phyloP scores from a whole-genome alignment of 2,888 invertebrate species.

The Temnothorax rugatulus region DNA sequence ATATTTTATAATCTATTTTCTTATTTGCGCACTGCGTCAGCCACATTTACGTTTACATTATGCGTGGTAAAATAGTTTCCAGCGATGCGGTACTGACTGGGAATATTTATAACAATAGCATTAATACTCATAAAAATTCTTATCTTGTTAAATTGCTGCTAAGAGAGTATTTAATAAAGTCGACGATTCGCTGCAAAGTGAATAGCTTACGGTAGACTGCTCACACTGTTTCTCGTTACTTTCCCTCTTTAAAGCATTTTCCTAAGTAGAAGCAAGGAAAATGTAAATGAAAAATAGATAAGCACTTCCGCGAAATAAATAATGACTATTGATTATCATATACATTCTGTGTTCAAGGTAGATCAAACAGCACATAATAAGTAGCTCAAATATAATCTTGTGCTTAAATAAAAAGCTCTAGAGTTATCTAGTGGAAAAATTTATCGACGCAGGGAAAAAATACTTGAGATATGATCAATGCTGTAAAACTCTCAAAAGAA shows the following conservation, averaged over 20 bases:
- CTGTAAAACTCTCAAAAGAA: background rate
- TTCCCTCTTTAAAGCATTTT: conserved; percentile 1
- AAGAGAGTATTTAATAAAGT: background rate
- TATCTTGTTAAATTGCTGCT: background rate
- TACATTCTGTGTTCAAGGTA: background rate
- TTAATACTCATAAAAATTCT: conserved; percentile 1
- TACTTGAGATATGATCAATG: background rate
- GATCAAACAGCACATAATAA: background rate
- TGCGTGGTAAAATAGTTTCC: background rate
- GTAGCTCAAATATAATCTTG: conserved; percentile 1
- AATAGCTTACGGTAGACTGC: background rate
- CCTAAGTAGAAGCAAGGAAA: background rate
- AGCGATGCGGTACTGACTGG: background rate
- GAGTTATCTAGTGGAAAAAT: background rate
- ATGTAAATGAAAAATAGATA: conserved; percentile 14
- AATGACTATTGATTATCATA: background rate
- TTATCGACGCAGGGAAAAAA: background rate
- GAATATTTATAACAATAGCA: background rate
- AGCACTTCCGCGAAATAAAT: background rate
- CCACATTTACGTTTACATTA: background rate
- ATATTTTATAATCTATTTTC: background rate
- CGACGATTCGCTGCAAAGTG: background rate
- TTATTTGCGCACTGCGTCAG: background rate
- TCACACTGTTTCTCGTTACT: background rate
- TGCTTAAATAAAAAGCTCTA: background rate